Evolutionary conservation across 2,113 vertebrate genomes (phyloP).

Genomic region (Callithrix jacchus): DNA sequence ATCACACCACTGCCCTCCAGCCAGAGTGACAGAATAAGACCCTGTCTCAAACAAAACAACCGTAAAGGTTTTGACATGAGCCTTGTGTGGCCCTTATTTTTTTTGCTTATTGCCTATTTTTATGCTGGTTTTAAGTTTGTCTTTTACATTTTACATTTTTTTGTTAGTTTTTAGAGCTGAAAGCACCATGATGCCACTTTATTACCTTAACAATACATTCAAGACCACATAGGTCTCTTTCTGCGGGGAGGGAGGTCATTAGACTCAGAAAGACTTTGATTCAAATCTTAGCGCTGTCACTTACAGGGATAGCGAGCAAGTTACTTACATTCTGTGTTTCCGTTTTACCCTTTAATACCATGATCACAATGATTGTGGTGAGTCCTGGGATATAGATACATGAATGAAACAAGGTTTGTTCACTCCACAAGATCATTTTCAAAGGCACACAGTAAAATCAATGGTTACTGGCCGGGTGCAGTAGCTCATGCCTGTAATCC

Average conservation of each 20-base stretch:
- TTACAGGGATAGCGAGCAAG: background rate
- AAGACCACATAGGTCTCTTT: background rate
- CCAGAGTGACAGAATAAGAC: too few relatives aligned
- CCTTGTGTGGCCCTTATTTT: background rate
- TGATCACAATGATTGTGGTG: background rate
- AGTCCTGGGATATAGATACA: background rate
- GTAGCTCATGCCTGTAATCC: too few relatives aligned
- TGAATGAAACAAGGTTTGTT: background rate
- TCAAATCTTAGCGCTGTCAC: background rate
- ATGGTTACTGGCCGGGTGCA: background rate
- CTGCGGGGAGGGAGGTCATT: background rate
- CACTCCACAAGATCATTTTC: background rate
- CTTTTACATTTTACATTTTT: background rate
- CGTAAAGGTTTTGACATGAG: background rate
- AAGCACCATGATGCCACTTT: background rate
- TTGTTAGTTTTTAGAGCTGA: slow-evolving; percentile 16
- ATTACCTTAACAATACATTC: background rate
- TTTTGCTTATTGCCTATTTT: background rate
- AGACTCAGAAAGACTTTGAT: background rate
- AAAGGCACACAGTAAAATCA: background rate
- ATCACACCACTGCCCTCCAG: too few relatives aligned
- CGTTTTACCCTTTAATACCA: background rate
- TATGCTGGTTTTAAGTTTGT: slow-evolving; percentile 15
- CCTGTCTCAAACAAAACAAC: too few relatives aligned
- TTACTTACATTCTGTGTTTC: background rate